These are phyloP conservation scores for Metallyticus violacea DNA, from an alignment of 2,888 invertebrate genomes.

Conservation along the genomic window DNA sequence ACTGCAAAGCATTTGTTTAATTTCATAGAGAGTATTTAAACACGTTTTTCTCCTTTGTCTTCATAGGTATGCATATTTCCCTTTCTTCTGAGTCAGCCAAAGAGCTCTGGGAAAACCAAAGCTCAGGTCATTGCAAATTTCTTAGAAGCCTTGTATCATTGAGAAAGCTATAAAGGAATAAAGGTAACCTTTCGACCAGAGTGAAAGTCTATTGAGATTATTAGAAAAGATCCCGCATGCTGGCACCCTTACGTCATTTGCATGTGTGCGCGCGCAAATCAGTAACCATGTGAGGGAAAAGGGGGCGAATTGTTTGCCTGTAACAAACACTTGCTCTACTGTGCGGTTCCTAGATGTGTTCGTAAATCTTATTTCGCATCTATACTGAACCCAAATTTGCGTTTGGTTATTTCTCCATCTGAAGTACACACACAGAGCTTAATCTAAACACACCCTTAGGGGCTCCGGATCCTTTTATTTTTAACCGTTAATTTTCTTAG, in stretches of 20 bases:
- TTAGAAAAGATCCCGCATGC: background rate
- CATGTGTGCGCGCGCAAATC: background rate
- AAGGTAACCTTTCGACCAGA: background rate
- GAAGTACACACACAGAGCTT: no score
- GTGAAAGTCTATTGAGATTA: background rate
- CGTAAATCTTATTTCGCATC: no score
- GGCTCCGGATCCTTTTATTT: no score
- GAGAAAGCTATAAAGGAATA: background rate
- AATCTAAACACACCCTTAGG: no score
- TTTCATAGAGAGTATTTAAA: no score
- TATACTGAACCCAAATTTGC: no score
- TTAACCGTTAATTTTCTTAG: no score
- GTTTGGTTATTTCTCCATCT: no score
- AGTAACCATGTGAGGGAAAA: no score
- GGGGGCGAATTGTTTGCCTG: background rate
- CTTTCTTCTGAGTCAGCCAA: background rate
- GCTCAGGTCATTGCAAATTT: background rate
- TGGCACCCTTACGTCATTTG: background rate
- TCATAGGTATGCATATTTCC: background rate
- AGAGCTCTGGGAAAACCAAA: background rate
- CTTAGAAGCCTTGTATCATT: background rate
- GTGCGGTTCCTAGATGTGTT: no score
- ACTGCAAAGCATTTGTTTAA: no score
- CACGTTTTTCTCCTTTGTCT: background rate
- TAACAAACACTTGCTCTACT: background rate